Conservation (phyloP, 2,888 invertebrate species). For the Agonopterix heracliana region DNA sequence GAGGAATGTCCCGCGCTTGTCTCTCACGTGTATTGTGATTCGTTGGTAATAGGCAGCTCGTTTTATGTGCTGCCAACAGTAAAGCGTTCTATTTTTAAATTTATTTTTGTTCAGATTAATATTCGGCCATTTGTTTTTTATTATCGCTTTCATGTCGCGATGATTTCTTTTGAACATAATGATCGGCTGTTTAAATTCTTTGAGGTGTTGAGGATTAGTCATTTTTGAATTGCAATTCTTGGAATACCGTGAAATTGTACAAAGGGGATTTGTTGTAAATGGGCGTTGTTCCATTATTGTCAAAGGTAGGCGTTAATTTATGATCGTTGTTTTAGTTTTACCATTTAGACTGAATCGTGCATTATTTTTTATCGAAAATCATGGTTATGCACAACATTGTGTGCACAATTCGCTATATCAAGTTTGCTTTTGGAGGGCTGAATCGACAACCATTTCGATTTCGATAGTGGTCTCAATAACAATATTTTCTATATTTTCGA, state of each 20-base stretch:
- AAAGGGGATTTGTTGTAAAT: conserved; percentile 54
- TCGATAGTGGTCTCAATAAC: too few relatives aligned
- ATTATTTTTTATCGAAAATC: too few relatives aligned
- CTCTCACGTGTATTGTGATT: conserved; percentile 4
- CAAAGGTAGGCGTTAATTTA: conserved; percentile 69
- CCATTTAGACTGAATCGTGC: not conserved
- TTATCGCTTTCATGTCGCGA: not conserved
- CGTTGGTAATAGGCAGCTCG: too few relatives aligned
- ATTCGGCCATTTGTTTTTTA: not conserved
- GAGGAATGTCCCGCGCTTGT: conserved; percentile 36
- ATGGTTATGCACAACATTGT: too few relatives aligned
- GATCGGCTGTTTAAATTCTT: not conserved
- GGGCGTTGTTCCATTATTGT: conserved; percentile 51
- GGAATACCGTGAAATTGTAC: conserved; percentile 46
- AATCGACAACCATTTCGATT: too few relatives aligned
- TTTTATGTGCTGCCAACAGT: too few relatives aligned
- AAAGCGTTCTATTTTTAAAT: too few relatives aligned
- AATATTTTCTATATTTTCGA: too few relatives aligned
- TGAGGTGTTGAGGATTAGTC: conserved; percentile 16
- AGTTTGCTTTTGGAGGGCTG: too few relatives aligned
- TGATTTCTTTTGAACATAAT: not conserved
- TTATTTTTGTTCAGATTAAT: not conserved
- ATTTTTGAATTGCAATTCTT: conserved; percentile 37
- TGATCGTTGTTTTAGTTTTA: conserved; percentile 31
- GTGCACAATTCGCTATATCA: too few relatives aligned